Base-by-base conservation (phyloP, 2,888 invertebrate species). In the Mechanitis mazaeus region DNA sequence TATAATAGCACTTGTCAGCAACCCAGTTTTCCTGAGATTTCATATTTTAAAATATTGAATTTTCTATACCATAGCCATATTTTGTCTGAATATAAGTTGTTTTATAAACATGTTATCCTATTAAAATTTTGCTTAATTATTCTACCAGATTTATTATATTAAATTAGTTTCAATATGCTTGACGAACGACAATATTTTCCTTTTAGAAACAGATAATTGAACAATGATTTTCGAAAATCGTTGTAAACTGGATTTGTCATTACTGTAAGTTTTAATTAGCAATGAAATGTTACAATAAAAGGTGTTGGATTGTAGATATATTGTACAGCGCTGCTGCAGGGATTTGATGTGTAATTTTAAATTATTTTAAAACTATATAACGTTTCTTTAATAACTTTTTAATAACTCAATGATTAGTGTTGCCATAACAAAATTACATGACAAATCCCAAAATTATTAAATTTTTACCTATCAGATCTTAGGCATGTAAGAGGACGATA, bases 401-500 rank as follows among this genome's bases (percentile, higher is more conserved):
- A 54, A 33, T 35, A 45, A n/a, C 9, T 45, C 7, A 6, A 11
- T 7, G 11, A 7, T 50, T 45, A 28, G 33, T 56, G 45, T 56
- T n/a, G 33, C 45, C 12, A 45, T 45, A 45, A 63, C 59, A 56
- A 63, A 60, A 58, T 64, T 63, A 63, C 64, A 66, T 50, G 62
- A 62, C 64, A 59, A 47, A 55, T 59, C 38, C 42, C 20, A 54
- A 55, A 55, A 58, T 58, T 47, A 20, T 33, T 33, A 42, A 54
- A 68, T 80, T 80, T 80, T 78, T 83, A 84, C 78, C 81, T 80
- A 81, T 73, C 79, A 81, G 73, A 77, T 75, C 78, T 76, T 81
- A 80, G 79, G 71, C 78, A 81, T 78, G 83, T 84, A 86, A 85
- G 78, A 82, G 80, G 83, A 84, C 81, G 85, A 86, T 87, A 84